Base-by-base conservation (phyloP, 1,140 invertebrate species). In the Meloidogyne chitwoodi region DNA sequence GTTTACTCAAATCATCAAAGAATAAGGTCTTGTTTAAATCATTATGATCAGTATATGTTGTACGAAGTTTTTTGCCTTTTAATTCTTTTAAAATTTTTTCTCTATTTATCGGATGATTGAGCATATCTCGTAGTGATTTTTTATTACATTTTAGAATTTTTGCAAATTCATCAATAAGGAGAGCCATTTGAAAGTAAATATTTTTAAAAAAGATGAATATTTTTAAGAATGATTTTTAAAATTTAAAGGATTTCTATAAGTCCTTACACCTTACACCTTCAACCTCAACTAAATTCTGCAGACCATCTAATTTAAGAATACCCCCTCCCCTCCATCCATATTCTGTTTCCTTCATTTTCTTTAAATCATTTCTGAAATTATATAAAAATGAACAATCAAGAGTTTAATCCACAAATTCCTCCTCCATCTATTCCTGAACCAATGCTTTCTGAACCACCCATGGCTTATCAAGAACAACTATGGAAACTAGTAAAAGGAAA, bases 401-500 rank as follows among this genome's bases (percentile, higher is more conserved):
- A n/a, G n/a, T 68, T 1, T 22, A 24, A 68, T 44, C 24, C 22
- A 6, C 11, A 8, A 0, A 27, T 31, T 44, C 27, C 24, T 14
- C 44, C 22, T 29, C 12, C 27, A 14, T 14, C 44, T 48, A 16
- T 48, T 48, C 14, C 44, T 2, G 44, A 41, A 10, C 14, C 38
- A 12, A 41, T 4, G 26, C 68, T 6, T 56, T n/a, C n/a, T 27
- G 2, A 14, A 12, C 2, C 29, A 2, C n/a, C n/a, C 4, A 11
- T 16, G 16, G 34, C 26, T 19, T 48, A 41, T 14, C 10, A 10
- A 12, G 68, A 69, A 6, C 34, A 69, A 14, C 31, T 69, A 3
- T 69, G 68, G 68, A 69, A 69, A 19, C 19, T 69, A 16, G 56
- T 56, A 0, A 69, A 69, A 27, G 68, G 68, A 11, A 69, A 69